Percentiles rank a stretch among this genome's conserved stretches.
These are phyloP conservation scores for Brachyrhaphis roseni DNA, from an alignment of 2,797 vertebrate species.

Conservation along the genomic window DNA sequence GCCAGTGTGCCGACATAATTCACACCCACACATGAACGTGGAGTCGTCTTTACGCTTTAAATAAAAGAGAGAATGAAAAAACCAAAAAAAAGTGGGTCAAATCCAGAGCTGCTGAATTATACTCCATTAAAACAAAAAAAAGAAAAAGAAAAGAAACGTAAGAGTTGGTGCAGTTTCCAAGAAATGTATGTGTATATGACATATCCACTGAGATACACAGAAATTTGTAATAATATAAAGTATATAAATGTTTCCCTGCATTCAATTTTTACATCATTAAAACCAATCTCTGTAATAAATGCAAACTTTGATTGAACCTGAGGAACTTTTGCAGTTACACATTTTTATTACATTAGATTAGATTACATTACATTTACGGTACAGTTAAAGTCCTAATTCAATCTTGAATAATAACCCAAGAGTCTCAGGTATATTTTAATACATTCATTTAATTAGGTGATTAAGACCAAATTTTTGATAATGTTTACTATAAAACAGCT, in stretches of 20 bases:
- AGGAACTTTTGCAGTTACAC: background rate
- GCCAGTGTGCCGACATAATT: constrained; percentile 17
- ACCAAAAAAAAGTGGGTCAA: constrained; percentile 57
- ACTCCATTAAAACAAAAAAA: constrained; percentile 35
- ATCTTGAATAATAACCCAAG: background rate
- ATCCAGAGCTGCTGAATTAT: constrained; percentile 51
- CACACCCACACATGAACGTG: constrained; percentile 38
- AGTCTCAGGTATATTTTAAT: constrained; percentile 5
- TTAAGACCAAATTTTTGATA: constrained; percentile 6
- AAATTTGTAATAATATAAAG: constrained; percentile 39
- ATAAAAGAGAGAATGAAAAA: constrained; percentile 7
- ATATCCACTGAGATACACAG: constrained; percentile 2
- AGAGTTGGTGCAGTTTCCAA: constrained; percentile 39
- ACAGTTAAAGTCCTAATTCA: constrained; percentile 7
- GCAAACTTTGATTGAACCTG: background rate
- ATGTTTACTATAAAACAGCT: background rate
- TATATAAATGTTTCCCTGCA: background rate
- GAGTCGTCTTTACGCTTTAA: constrained; percentile 21
- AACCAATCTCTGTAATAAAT: background rate
- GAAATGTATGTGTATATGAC: constrained; percentile 16
- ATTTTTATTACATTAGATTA: background rate
- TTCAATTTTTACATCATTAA: background rate
- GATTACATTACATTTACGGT: background rate
- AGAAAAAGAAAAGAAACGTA: constrained; percentile 47
- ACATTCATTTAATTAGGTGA: background rate